Conservation (phyloP, 2,797 vertebrate species). For the Ceryle rudis region DNA sequence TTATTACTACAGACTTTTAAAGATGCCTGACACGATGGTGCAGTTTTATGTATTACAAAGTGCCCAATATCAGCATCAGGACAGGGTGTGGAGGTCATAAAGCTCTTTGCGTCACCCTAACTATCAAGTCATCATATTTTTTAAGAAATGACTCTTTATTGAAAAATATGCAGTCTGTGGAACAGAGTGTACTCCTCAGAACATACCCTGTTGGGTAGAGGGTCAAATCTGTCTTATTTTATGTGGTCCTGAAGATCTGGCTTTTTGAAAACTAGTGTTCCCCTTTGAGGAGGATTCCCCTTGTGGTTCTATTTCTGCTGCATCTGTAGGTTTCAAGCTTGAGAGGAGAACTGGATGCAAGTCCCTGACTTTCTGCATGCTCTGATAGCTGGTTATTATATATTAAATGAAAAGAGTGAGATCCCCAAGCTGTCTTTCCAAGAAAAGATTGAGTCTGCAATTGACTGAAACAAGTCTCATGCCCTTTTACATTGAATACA, state of each 20-base stretch:
- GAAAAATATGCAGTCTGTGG: neutral
- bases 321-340: neutral
- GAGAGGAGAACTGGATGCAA: neutral
- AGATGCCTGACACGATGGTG: fast-evolving
- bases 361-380: neutral
- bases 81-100: neutral
- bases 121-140: neutral
- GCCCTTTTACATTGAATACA: neutral
- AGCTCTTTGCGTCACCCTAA: neutral
- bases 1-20: neutral
- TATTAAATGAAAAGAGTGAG: neutral
- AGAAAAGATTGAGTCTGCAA: neutral
- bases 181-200: neutral
- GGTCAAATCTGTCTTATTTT: neutral
- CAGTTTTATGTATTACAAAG: neutral
- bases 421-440: neutral
- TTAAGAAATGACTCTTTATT: neutral
- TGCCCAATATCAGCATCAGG: neutral
- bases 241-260: neutral
- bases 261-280: neutral
- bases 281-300: neutral
- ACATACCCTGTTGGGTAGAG: neutral
- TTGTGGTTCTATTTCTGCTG: neutral
- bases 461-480: neutral
- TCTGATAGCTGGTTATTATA: neutral